Conservation (phyloP, 2,888 invertebrate species). For the Diaprepes abbreviatus region DNA sequence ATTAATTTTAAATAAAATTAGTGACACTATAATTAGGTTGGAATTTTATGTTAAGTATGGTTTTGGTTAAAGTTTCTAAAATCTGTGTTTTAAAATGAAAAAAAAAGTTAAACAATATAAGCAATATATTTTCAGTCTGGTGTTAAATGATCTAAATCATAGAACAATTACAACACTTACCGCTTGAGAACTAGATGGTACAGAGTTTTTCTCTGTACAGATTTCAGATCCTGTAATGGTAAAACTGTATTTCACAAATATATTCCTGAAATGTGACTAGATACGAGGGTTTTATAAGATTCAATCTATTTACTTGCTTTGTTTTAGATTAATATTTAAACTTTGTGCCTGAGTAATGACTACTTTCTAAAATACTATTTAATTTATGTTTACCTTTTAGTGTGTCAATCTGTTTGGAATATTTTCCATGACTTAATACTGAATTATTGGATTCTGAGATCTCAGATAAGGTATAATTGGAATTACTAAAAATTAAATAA, state of each 20-base stretch:
- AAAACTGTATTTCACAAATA: conserved; percentile 14
- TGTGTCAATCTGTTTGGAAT: conserved; percentile 17
- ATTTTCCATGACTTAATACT: conserved; percentile 32
- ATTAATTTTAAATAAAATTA: too few species aligned
- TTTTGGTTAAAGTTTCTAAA: too few species aligned
- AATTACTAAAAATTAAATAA: conserved; percentile 22
- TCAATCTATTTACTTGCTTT: not conserved
- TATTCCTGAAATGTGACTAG: not conserved
- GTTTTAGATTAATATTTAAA: not conserved
- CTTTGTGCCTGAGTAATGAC: not conserved
- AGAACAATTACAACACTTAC: conserved; percentile 10
- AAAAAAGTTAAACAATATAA: too few species aligned
- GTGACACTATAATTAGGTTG: too few species aligned
- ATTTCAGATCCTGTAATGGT: conserved; percentile 18
- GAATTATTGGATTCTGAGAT: conserved; percentile 29
- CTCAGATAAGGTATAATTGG: conserved; percentile 19
- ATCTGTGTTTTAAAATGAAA: too few species aligned
- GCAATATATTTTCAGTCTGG: too few species aligned
- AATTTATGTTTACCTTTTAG: conserved; percentile 33
- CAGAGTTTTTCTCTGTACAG: conserved; percentile 1
- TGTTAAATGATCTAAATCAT: too few species aligned
- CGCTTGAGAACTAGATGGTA: conserved; percentile 16
- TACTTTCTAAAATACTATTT: conserved; percentile 2
- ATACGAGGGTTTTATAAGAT: not conserved
- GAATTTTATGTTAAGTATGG: too few species aligned